phyloP scores from a whole-genome alignment of 1,140 invertebrate genomes.

The Artemia franciscana region DNA sequence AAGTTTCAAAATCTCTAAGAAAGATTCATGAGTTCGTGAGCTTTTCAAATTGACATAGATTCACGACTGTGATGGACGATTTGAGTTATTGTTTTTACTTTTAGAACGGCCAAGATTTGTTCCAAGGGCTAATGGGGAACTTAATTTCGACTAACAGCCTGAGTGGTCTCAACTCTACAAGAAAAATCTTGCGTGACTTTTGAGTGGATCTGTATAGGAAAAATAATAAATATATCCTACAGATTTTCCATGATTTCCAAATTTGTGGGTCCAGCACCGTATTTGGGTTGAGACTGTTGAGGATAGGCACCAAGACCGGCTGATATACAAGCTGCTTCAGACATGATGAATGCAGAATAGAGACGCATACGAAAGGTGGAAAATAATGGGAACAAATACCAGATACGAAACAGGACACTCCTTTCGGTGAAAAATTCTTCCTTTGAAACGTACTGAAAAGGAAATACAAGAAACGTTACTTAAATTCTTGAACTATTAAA shows the following conservation, averaged over 20 bases:
- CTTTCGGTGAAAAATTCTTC: slow-evolving; percentile 38
- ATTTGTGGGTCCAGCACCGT: slow-evolving; percentile 55
- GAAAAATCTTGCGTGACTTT: not conserved
- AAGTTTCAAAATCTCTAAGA: too few relatives aligned
- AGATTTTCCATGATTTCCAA: slow-evolving; percentile 20
- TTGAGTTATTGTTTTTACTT: too few relatives aligned
- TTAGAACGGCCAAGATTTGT: too few relatives aligned
- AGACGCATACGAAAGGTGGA: slow-evolving; percentile 66
- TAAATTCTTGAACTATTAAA: too few relatives aligned
- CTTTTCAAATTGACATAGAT: too few relatives aligned
- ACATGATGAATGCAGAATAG: slow-evolving; percentile 64
- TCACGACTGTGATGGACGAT: too few relatives aligned
- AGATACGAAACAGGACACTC: slow-evolving; percentile 43
- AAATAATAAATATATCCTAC: too few relatives aligned
- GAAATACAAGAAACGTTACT: slow-evolving; percentile 10
- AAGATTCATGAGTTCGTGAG: too few relatives aligned
- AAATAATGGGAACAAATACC: slow-evolving; percentile 68
- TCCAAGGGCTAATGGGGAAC: too few relatives aligned
- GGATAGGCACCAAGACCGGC: slow-evolving; percentile 79
- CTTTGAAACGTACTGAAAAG: slow-evolving; percentile 38
- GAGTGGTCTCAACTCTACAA: slow-evolving; percentile 2
- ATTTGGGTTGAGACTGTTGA: slow-evolving; percentile 32
- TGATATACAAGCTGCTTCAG: slow-evolving; percentile 75
- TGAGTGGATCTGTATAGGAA: not conserved
- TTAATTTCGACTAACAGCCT: too few relatives aligned